Conservation (phyloP, 1,140 invertebrate species). For the Hyphantria cunea region DNA sequence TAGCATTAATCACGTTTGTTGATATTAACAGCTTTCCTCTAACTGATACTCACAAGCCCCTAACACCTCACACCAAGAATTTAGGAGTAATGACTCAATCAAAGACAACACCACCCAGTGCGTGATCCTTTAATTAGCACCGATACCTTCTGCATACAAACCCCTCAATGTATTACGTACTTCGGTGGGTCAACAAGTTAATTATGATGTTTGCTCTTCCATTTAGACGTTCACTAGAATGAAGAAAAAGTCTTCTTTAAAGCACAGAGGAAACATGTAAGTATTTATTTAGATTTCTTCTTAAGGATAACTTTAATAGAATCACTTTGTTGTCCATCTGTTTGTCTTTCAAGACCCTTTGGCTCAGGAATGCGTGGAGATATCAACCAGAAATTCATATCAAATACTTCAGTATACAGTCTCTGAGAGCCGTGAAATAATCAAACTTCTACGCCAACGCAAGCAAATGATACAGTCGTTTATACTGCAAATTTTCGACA, state of each 20-base stretch:
- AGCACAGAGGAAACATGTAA: background rate
- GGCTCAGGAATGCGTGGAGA: no score
- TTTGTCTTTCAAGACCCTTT: no score
- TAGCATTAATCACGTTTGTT: no score
- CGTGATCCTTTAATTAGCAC: constrained; percentile 4
- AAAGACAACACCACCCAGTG: background rate
- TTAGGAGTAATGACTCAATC: constrained; percentile 17
- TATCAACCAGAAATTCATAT: no score
- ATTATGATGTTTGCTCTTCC: constrained; percentile 2
- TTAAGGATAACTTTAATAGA: no score
- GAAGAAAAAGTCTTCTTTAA: background rate
- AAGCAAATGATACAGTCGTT: no score
- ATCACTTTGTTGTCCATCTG: no score
- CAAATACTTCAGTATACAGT: no score
- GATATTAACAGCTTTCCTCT: background rate
- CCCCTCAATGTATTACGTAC: constrained; percentile 1
- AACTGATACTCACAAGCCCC: background rate
- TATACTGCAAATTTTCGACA: no score
- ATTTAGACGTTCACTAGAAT: background rate
- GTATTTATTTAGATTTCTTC: no score
- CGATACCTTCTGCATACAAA: background rate
- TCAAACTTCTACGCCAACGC: no score
- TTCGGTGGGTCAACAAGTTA: background rate
- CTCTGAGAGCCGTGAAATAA: no score
- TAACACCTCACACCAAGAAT: background rate